These are phyloP conservation scores for Platycheirus albimanus DNA, from an alignment of 2,888 invertebrate species.

Conservation along the genomic window DNA sequence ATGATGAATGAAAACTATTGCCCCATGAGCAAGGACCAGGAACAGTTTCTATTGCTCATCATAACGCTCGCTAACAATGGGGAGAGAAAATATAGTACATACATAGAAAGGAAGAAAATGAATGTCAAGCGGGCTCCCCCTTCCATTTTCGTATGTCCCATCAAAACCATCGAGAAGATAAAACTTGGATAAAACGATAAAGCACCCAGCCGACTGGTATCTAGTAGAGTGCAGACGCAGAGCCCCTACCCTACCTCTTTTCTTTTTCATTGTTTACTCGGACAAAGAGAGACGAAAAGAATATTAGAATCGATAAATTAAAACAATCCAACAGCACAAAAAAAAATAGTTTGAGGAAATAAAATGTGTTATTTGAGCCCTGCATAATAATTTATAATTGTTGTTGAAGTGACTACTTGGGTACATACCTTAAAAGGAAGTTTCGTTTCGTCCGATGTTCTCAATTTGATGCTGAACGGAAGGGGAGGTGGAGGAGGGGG, in stretches of 20 bases:
- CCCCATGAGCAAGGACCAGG: constrained; percentile 20
- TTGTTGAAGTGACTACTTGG: background rate
- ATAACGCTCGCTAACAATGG: background rate
- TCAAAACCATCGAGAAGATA: background rate
- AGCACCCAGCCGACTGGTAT: background rate
- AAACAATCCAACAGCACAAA: too few species aligned
- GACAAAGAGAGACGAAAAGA: constrained; percentile 20
- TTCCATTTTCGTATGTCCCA: background rate
- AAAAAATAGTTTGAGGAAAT: constrained; percentile 17
- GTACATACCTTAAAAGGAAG: constrained; percentile 69
- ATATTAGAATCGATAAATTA: constrained; percentile 40
- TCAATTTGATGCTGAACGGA: constrained; percentile 1
- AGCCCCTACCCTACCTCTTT: constrained; percentile 1
- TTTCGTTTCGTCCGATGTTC: constrained; percentile 32
- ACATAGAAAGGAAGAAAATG: constrained; percentile 18
- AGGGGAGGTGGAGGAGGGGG: constrained; percentile 35
- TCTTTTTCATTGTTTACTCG: constrained; percentile 29
- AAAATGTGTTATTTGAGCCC: constrained; percentile 18
- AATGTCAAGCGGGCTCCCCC: constrained; percentile 42
- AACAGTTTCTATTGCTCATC: background rate
- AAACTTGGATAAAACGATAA: constrained; percentile 4
- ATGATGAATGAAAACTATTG: constrained; percentile 31
- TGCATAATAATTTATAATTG: constrained; percentile 22
- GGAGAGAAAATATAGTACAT: too few species aligned
- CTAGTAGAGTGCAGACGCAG: constrained; percentile 9